Evolutionary conservation across 2,113 vertebrate genomes (phyloP).

Genomic region (Nansenia antarctica): DNA sequence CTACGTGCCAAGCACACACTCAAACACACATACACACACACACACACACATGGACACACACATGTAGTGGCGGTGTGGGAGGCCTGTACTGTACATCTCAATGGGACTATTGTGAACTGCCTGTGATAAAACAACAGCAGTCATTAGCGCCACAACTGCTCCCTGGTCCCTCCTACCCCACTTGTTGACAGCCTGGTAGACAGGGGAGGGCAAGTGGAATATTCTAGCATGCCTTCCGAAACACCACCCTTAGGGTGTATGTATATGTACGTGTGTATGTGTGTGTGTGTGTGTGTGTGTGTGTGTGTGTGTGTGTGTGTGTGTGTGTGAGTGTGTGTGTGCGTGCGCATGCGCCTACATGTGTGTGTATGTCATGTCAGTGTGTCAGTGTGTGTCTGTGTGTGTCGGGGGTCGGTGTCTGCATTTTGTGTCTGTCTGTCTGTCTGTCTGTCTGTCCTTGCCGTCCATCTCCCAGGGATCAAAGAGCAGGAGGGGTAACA

Average conservation of each 20-base stretch:
- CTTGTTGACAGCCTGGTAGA: conserved; percentile 43
- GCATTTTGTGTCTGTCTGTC: too few relatives aligned
- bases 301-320: conserved; percentile 5
- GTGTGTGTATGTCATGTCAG: too few relatives aligned
- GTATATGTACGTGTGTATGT: conserved; percentile 6
- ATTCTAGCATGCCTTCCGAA: neutral
- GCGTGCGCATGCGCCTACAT: neutral
- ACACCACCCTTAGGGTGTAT: conserved; percentile 12
- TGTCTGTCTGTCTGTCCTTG: conserved; percentile 64
- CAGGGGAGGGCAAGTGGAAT: conserved; percentile 26
- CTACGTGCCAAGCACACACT: neutral
- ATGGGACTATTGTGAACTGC: conserved; percentile 31
- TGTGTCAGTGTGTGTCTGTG: conserved; percentile 42
- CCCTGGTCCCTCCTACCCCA: conserved; percentile 20
- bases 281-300: conserved; percentile 6
- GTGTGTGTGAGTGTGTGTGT: neutral
- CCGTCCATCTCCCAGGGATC: conserved; percentile 78
- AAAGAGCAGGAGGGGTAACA: conserved; percentile 73
- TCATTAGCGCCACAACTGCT: conserved; percentile 36
- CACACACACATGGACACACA: conserved; percentile 3
- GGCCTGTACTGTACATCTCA: conserved; percentile 34
- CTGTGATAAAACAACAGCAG: conserved; percentile 34
- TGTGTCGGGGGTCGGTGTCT: conserved; percentile 79
- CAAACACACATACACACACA: neutral
- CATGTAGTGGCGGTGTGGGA: conserved; percentile 27